phyloP scores from a whole-genome alignment of 2,113 vertebrate genomes.

The Australoheros scitulus region DNA sequence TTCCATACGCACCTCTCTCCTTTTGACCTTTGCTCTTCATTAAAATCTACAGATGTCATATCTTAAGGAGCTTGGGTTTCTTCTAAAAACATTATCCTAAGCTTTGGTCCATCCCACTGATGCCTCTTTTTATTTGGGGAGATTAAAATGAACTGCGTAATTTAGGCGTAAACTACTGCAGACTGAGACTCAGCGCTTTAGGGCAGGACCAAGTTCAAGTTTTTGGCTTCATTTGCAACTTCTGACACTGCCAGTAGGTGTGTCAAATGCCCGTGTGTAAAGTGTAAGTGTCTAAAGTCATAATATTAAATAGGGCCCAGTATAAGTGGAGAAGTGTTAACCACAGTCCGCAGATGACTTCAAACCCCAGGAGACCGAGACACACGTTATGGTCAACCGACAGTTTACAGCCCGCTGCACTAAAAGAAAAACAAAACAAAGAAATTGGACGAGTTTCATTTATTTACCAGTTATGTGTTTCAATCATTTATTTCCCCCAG shows the following conservation, averaged over 20 bases:
- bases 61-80: not conserved
- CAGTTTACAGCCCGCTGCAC: not conserved
- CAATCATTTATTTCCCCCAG: not conserved
- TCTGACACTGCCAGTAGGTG: not conserved
- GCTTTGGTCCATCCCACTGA: not conserved
- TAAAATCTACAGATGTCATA: not conserved
- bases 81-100: not conserved
- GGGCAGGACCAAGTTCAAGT: not conserved
- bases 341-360: not conserved
- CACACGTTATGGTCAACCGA: not conserved
- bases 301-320: not conserved
- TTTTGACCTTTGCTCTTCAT: conserved; percentile 9
- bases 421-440: not conserved
- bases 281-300: not conserved
- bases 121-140: not conserved
- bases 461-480: not conserved
- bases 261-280: not conserved
- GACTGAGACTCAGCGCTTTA: not conserved
- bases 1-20: not conserved
- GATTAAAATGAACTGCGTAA: not conserved
- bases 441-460: not conserved
- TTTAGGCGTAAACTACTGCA: not conserved
- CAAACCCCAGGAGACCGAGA: not conserved
- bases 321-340: not conserved
- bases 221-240: not conserved